phyloP scores from a whole-genome alignment of 92 coral and sea anemone genomes.

The Ricordea florida region DNA sequence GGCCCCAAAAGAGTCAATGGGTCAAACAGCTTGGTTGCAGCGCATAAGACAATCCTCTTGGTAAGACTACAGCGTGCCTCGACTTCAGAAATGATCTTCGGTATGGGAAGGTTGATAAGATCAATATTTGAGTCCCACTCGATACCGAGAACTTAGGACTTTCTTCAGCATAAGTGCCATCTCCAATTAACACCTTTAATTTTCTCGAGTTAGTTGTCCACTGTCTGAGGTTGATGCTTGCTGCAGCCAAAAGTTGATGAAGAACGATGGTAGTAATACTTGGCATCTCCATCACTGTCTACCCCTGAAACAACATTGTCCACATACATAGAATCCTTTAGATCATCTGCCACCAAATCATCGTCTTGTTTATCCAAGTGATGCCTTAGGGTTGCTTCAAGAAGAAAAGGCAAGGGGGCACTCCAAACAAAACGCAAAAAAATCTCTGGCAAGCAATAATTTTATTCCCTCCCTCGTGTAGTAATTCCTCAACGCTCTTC shows the following conservation, averaged over 20 bases:
- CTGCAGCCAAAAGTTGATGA: background rate
- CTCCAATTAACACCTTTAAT: background rate
- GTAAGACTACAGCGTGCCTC: background rate
- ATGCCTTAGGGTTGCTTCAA: background rate
- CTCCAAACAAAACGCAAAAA: background rate
- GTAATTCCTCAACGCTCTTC: too few relatives aligned
- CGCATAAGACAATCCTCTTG: too few relatives aligned
- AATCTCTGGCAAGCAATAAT: background rate
- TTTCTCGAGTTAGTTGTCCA: slow-evolving; percentile 1
- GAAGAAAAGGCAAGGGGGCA: background rate
- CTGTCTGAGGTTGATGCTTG: slow-evolving; percentile 1
- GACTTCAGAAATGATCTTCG: background rate
- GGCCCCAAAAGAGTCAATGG: slow-evolving; percentile 26
- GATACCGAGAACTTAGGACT: background rate
- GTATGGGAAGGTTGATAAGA: too few relatives aligned
- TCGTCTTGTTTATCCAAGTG: background rate
- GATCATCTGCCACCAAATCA: background rate
- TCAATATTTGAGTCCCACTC: background rate
- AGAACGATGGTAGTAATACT: background rate
- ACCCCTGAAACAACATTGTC: background rate
- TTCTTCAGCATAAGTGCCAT: background rate
- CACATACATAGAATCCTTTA: background rate
- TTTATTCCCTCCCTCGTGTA: background rate
- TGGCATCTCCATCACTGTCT: background rate
- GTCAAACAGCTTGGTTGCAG: slow-evolving; percentile 38